These are phyloP conservation scores for Chiroxiphia lanceolata DNA, from an alignment of 2,797 vertebrate species.

Conservation along the genomic window DNA sequence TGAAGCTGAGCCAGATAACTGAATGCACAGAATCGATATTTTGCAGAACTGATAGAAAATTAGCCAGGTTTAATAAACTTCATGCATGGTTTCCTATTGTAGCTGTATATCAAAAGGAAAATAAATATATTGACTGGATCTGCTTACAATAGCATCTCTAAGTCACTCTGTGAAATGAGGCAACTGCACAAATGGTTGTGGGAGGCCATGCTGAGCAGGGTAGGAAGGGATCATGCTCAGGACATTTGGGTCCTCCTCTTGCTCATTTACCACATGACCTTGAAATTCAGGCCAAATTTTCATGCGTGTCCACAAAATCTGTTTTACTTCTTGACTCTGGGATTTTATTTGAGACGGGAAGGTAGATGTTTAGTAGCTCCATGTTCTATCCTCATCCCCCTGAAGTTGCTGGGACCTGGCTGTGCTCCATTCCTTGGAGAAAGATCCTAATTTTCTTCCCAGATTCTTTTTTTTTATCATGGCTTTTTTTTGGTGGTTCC, in stretches of 20 bases:
- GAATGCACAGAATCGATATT: conserved; percentile 67
- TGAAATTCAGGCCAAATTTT: not conserved
- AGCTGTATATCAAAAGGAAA: conserved; percentile 75
- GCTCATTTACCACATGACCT: conserved; percentile 8
- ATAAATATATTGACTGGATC: conserved; percentile 77
- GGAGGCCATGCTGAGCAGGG: not conserved
- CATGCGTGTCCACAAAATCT: not conserved
- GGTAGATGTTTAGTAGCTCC: not conserved
- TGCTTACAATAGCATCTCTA: conserved; percentile 69
- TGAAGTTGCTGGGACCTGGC: not conserved
- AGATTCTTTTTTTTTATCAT: too few relatives aligned
- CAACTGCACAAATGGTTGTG: conserved; percentile 51
- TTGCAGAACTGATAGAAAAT: conserved; percentile 74
- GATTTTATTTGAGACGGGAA: not conserved
- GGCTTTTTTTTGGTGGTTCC: too few relatives aligned
- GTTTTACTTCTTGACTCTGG: not conserved
- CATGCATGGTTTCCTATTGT: conserved; percentile 60
- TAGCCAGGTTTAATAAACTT: conserved; percentile 78
- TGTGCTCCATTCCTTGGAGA: not conserved
- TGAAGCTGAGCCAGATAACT: conserved; percentile 57
- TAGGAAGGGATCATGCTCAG: not conserved
- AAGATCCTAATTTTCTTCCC: not conserved
- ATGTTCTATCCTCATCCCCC: not conserved
- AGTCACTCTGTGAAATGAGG: conserved; percentile 67
- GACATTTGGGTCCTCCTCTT: not conserved